Conservation (phyloP, 2,113 vertebrate species). For the Chaetorhynchus papuensis region DNA sequence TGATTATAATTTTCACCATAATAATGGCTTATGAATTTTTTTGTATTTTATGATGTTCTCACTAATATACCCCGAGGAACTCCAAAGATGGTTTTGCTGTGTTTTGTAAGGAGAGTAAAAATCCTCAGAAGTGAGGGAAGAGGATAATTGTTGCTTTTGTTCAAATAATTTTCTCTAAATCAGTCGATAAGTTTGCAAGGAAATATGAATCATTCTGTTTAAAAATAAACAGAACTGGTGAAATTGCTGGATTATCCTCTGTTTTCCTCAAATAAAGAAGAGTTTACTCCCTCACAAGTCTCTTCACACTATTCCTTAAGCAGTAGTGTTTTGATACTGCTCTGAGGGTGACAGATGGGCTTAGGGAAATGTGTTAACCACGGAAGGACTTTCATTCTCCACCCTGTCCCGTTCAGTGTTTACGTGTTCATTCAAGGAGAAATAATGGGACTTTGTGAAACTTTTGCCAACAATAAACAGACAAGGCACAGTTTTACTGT, state of each 20-base stretch:
- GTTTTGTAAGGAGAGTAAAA: neutral
- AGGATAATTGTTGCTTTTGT: neutral
- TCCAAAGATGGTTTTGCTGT: neutral
- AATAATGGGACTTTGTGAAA: neutral
- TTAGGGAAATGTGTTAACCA: neutral
- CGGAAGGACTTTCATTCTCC: neutral
- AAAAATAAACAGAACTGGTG: neutral
- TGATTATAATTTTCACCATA: neutral
- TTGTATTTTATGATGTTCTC: neutral
- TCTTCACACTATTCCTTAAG: neutral
- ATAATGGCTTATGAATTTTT: neutral
- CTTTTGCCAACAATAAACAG: neutral
- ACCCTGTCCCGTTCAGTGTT: neutral
- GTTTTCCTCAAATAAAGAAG: neutral
- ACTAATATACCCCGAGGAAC: neutral
- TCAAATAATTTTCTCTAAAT: neutral
- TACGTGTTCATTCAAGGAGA: neutral
- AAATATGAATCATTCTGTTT: neutral
- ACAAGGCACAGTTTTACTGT: neutral
- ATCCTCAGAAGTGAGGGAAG: neutral
- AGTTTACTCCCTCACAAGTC: neutral
- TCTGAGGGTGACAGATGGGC: neutral
- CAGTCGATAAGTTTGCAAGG: rapidly evolving
- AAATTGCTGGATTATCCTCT: neutral
- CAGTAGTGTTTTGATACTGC: neutral